Conservation (phyloP, 2,113 vertebrate species). For the Pygathrix nemaeus region DNA sequence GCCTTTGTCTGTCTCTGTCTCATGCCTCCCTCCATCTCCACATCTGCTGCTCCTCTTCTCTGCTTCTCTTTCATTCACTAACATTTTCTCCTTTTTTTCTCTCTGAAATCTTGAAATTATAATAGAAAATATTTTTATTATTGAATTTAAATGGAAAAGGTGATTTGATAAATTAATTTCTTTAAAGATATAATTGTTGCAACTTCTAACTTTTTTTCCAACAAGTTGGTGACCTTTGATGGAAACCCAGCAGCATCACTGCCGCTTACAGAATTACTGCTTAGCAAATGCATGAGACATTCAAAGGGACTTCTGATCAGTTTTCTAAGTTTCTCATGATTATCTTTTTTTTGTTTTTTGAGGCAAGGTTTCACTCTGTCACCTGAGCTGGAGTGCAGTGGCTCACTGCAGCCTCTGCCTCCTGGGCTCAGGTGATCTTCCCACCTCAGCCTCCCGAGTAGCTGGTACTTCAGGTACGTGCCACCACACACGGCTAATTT, state of each 20-base stretch:
- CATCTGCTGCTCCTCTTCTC: background rate
- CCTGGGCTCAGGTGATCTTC: no score
- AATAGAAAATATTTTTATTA: background rate
- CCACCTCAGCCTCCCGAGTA: no score
- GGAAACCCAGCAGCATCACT: background rate
- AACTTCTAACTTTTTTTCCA: background rate
- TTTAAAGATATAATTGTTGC: background rate
- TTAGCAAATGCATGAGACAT: background rate
- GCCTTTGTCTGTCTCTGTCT: background rate
- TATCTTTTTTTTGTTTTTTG: background rate
- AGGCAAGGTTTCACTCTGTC: no score
- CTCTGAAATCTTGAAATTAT: background rate
- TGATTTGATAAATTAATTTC: background rate
- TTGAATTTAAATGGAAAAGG: background rate
- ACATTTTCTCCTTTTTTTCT: background rate
- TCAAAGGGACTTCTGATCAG: background rate
- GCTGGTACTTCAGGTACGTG: no score
- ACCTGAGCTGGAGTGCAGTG: no score
- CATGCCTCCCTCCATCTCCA: background rate
- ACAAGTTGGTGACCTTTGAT: background rate
- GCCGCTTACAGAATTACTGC: background rate
- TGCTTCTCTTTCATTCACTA: background rate
- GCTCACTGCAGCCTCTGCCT: no score
- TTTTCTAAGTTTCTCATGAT: slow-evolving; percentile 11
- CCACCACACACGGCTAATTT: no score